Evolutionary conservation across 2,888 invertebrate genomes (phyloP), one percentile per base, ranked within the genome.

Genomic region (Thysanoteuthis rhombus): DNA sequence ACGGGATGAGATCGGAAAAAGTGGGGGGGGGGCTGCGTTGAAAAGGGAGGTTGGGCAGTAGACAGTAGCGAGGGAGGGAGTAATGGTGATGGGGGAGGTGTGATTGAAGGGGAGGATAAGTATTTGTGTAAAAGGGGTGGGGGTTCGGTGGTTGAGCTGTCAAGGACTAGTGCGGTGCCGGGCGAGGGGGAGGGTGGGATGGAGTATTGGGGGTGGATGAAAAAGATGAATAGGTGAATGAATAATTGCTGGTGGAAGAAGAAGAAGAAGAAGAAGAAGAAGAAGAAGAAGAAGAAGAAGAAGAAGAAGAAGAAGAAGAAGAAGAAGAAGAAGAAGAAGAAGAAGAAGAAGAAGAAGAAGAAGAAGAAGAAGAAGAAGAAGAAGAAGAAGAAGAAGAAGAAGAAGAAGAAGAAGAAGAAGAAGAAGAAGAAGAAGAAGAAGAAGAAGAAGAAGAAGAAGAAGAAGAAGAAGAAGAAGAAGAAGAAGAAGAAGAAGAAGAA

Each of bases 341-440:
- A n/a, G 32, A 75, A n/a, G 0, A 3, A 12, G 47, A 16, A 3
- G 19, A 75, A 12, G 58, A 32, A n/a, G n/a, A n/a, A 75, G n/a
- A 58, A 6, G 0, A 5, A 58, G 22, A 28, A 25, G 2, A 58
- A 58, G 52, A 58, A 25, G 25, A 25, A 19, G 52, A 58, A 8
- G n/a, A 75, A 32, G 12, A 12, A n/a, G 6, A 75, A 6, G 8
- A 5, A n/a, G 6, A 75, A n/a, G 32, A n/a, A 75, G 6, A 10
- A n/a, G 6, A n/a, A 5, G 12, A 32, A 6, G n/a, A 0, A 32
- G n/a, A 32, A n/a, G n/a, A n/a, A 75, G 58, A 75, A n/a, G 16
- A 5, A 1, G 8, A n/a, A 75, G n/a, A 0, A n/a, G 8, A 0
- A n/a, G 1, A 6, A 75, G 8, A n/a, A 6, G 12, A 10, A 8